Evolutionary conservation across 2,113 vertebrate genomes (phyloP).

Genomic region (Aegithalos caudatus): DNA sequence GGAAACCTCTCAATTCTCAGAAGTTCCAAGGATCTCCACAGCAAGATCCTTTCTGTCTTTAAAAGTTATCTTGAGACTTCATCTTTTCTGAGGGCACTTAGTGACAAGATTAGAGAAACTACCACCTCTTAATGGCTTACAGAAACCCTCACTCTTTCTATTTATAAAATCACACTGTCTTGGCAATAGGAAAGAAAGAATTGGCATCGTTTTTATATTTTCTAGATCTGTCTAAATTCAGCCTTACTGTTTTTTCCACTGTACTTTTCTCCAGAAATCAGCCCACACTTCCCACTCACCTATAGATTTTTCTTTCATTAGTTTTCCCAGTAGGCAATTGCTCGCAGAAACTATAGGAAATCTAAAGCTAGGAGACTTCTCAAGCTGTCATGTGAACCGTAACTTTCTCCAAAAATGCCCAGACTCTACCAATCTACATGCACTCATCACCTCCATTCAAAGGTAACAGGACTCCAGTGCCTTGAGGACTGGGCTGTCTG

Average conservation of each 20-base stretch:
- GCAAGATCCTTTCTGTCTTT: neutral
- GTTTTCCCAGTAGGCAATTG: neutral
- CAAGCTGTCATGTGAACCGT: neutral
- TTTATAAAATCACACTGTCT: neutral
- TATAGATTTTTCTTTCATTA: neutral
- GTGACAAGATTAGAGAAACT: neutral
- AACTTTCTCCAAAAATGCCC: neutral
- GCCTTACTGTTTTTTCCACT: neutral
- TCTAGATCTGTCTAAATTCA: neutral
- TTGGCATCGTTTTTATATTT: neutral
- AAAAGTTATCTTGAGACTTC: neutral
- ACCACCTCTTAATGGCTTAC: neutral
- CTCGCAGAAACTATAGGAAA: neutral
- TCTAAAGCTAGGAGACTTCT: neutral
- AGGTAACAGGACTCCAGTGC: neutral
- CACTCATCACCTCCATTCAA: neutral
- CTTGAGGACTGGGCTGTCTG: neutral
- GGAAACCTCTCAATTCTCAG: neutral
- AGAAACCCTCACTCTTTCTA: neutral
- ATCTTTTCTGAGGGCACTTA: neutral
- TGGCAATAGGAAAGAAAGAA: neutral
- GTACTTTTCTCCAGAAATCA: conserved; percentile 9
- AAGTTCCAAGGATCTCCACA: neutral
- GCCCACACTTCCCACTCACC: neutral
- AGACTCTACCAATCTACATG: neutral